Base-by-base conservation (phyloP, 2,888 invertebrate species). In the Isotomurus palustris region DNA sequence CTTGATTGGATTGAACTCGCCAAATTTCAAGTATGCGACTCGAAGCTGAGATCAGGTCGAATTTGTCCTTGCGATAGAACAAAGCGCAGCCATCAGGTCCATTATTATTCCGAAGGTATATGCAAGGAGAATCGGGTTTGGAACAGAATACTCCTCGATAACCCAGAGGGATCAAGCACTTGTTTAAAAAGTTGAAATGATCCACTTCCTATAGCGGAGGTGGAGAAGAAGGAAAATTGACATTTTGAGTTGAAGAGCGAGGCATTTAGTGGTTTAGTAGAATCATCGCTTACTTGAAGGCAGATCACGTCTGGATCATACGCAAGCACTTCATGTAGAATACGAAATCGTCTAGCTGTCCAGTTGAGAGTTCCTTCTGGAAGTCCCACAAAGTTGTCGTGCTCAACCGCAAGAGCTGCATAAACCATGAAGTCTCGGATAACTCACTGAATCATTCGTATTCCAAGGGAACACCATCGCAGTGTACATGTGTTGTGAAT, bases 21-120 rank as follows among this genome's bases (percentile, higher is more conserved):
- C 84, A 85, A n/a, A 85, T 84, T 75, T 85, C 84, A 41, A 85
- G 76, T 49, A 84, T 78, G 58, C 82, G 78, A 1, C 80, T 81
- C 54, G 83, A 81, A 25, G 78, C 79, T 58, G 78, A 76, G 22
- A 83, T 70, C 50, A 85, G 74, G 55, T 83, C 80, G 66, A 85
- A 82, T 73, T 83, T 83, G 64, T 81, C 78, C 48, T 78, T 78
- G 62, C 82, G 79, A 73, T 82, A 87, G 74, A 88, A 87, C 50
- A 88, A 78, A 27, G 87, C 87, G 74, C 87, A 88, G 8, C 88
- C 87, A 74, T 88, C 88, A 0, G 87, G 86, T 1, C 88, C 88
- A 71, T 83, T 84, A 72, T 86, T 86, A 64, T 83, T 82, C 60
- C 81, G 78, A 43, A 85, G 80, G 71, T 86, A 85, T 43, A 86